Conservation (phyloP, 2,797 vertebrate genomes). For the Leucoraja ocellata region DNA sequence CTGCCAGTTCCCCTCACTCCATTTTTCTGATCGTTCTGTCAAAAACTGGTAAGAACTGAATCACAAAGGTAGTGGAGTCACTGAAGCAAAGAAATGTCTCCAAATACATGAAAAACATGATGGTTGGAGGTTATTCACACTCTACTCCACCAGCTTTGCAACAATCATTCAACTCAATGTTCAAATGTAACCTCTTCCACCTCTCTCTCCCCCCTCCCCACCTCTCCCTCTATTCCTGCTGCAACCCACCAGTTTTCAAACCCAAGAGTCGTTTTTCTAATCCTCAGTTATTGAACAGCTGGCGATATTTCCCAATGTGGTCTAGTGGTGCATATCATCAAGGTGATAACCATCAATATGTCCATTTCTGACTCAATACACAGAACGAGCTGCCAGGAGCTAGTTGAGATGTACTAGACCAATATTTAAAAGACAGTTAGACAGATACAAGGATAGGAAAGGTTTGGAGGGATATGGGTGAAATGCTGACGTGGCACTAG, state of each 20-base stretch:
- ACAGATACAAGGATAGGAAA: no score
- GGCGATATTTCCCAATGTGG: neutral
- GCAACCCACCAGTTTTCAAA: neutral
- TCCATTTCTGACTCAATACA: neutral
- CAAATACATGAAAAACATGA: neutral
- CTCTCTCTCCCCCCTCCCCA: no score
- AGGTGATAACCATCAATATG: neutral
- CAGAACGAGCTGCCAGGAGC: no score
- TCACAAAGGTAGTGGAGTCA: no score
- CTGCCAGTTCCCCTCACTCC: neutral
- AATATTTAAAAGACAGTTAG: no score
- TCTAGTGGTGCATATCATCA: neutral
- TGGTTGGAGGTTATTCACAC: neutral
- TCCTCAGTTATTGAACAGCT: neutral
- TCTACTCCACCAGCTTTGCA: neutral
- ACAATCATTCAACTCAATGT: neutral
- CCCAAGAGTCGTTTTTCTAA: neutral
- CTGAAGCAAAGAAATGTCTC: neutral
- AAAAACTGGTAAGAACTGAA: neutral
- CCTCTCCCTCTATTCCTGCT: neutral
- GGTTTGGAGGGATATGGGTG: no score
- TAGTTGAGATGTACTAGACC: neutral
- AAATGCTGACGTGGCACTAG: no score
- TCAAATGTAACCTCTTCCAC: neutral
- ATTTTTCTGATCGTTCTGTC: neutral